phyloP scores from a whole-genome alignment of 2,888 invertebrate genomes.

The Dioctria rufipes region DNA sequence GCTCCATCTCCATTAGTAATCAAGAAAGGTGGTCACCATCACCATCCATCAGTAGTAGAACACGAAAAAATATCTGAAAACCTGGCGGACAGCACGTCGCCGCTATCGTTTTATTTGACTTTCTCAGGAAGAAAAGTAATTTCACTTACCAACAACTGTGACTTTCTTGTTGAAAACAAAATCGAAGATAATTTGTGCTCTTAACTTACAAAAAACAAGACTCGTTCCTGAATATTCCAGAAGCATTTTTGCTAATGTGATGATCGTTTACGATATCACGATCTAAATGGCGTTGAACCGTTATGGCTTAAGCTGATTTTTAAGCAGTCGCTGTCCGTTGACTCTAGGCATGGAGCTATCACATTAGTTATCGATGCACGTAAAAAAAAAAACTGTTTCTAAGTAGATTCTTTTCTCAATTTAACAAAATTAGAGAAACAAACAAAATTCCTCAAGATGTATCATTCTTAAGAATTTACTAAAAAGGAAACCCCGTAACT shows the following conservation, averaged over 20 bases:
- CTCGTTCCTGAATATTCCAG: background rate
- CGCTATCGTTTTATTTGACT: background rate
- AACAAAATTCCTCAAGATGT: too few relatives aligned
- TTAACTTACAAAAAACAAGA: background rate
- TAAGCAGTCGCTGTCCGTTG: too few relatives aligned
- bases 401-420: too few relatives aligned
- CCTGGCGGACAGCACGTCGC: background rate
- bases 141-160: background rate
- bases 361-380: too few relatives aligned
- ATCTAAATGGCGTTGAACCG: background rate
- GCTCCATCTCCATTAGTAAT: background rate
- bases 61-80: background rate
- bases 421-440: too few relatives aligned
- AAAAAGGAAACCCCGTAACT: too few relatives aligned
- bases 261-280: too few relatives aligned
- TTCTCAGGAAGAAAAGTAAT: constrained; percentile 21
- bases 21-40: background rate
- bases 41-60: background rate
- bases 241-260: background rate
- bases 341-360: too few relatives aligned
- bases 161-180: constrained; percentile 24
- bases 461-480: too few relatives aligned
- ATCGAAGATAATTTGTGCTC: background rate
- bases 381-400: too few relatives aligned
- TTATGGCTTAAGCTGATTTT: background rate